Evolutionary conservation across 2,888 invertebrate genomes (phyloP).

Genomic region (Cheilosia grossa): DNA sequence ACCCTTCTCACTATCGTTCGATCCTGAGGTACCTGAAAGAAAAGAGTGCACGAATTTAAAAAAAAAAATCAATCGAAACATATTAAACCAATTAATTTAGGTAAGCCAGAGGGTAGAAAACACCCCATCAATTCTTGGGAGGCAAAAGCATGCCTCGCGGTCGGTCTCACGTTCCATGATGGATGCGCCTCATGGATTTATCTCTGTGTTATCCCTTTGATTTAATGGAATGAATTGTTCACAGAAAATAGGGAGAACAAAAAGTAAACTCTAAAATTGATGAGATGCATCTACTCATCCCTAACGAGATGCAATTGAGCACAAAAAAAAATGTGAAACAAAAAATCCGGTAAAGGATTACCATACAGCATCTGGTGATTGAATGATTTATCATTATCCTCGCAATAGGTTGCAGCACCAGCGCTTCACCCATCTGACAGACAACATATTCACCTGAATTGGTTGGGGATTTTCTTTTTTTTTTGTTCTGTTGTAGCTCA

Average conservation of each 20-base stretch:
- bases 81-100: slow-evolving; percentile 38
- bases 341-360: slow-evolving; percentile 30
- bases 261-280: slow-evolving; percentile 41
- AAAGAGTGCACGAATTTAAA: slow-evolving; percentile 11
- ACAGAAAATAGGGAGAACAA: slow-evolving; percentile 1
- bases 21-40: slow-evolving; percentile 94
- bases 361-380: slow-evolving; percentile 64
- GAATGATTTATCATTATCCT: slow-evolving; percentile 69
- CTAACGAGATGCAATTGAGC: slow-evolving; percentile 54
- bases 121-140: slow-evolving; percentile 56
- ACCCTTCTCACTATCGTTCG: slow-evolving; percentile 94
- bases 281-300: slow-evolving; percentile 60
- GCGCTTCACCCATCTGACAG: slow-evolving; percentile 26
- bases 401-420: slow-evolving; percentile 53
- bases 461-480: slow-evolving; percentile 23
- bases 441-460: slow-evolving; percentile 58
- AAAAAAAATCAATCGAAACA: neutral
- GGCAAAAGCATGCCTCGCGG: slow-evolving; percentile 17
- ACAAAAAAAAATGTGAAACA: neutral
- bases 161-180: slow-evolving; percentile 34
- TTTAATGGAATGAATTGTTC: slow-evolving; percentile 35
- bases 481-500: neutral
- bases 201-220: neutral
- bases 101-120: neutral
- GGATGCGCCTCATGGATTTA: slow-evolving; percentile 39